Evolutionary conservation across 2,797 vertebrate genomes (phyloP).

Genomic region (Chelonia mydas): DNA sequence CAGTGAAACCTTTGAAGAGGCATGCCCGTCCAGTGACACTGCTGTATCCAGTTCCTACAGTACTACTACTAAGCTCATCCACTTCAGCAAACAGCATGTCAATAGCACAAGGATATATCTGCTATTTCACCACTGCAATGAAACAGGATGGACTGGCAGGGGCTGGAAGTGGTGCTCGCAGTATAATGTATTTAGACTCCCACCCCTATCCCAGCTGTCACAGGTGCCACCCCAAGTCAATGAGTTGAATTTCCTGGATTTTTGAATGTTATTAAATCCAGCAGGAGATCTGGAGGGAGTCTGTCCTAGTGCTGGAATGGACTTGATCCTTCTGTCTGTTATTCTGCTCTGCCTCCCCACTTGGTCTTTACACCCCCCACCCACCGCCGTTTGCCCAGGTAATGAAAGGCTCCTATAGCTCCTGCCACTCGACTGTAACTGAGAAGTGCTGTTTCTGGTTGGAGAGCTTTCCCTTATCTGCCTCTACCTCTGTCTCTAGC

Average conservation of each 20-base stretch:
- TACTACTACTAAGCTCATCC: not conserved
- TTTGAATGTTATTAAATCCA: not conserved
- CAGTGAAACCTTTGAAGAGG: not conserved
- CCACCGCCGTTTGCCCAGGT: not conserved
- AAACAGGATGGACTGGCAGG: not conserved
- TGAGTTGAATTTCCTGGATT: not conserved
- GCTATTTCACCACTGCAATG: not conserved
- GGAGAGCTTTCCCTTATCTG: not conserved
- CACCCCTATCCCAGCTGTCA: not conserved
- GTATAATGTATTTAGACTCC: not conserved
- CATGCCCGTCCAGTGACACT: not conserved
- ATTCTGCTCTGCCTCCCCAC: not conserved
- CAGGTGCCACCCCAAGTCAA: not conserved
- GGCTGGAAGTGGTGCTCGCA: not conserved
- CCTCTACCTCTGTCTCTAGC: not conserved
- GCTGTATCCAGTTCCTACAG: not conserved
- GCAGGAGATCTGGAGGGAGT: not conserved
- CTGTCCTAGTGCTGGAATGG: not conserved
- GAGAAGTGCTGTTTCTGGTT: not conserved
- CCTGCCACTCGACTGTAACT: not conserved
- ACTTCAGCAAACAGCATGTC: not conserved
- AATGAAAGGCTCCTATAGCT: not conserved
- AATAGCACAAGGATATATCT: not conserved
- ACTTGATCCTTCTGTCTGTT: not conserved
- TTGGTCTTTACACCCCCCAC: not conserved